Evolutionary conservation across 2,888 invertebrate species (phyloP), one percentile per base, ranked within the genome.

Genomic region (Pseudanteris insignis): DNA sequence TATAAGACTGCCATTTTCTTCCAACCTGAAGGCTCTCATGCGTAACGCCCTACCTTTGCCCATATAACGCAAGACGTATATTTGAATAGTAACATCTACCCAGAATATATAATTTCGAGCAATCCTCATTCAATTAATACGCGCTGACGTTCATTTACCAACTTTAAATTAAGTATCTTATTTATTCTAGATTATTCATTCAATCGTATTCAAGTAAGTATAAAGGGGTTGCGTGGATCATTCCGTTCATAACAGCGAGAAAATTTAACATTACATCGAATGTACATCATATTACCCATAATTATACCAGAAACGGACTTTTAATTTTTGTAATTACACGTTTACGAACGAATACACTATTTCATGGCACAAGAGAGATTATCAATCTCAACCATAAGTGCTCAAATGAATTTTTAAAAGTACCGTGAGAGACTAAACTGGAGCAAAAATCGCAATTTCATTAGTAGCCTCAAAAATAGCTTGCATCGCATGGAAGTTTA

Each of bases 1-100:
- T 72, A 70, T 70, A 70, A 70, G 72, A 64, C 62, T 65, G 69
- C 66, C 64, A 55, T 54, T 71, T 75, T 72, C 71, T 69, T 72
- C 68, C 71, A 69, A 70, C 67, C 65, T 51, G 66, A 44, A 69
- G 59, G 67, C 69, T 70, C 72, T 73, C 77, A 74, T 74, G 77
- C 79, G 71, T 77, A 74, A 78, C 78, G 76, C 78, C 78, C 78
- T 77, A 77, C 78, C 79, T 77, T 77, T 69, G 69, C 69, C 73
- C 69, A 70, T 68, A 70, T 55, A 70, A 68, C 68, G 65, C 68
- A 69, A 69, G 67, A 63, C 66, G 63, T 67, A 66, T 64, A 66
- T 63, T 34, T 48, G 51, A 64, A 64, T 51, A 58, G 57, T 43
- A 63, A 50, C 59, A 40, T 57, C 62, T 41, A 55, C 50, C 41